Percentiles rank a stretch among this genome's conserved stretches.
Evolutionary conservation across 2,113 vertebrate species (phyloP).

Genomic region (Notarius lentiginosus): DNA sequence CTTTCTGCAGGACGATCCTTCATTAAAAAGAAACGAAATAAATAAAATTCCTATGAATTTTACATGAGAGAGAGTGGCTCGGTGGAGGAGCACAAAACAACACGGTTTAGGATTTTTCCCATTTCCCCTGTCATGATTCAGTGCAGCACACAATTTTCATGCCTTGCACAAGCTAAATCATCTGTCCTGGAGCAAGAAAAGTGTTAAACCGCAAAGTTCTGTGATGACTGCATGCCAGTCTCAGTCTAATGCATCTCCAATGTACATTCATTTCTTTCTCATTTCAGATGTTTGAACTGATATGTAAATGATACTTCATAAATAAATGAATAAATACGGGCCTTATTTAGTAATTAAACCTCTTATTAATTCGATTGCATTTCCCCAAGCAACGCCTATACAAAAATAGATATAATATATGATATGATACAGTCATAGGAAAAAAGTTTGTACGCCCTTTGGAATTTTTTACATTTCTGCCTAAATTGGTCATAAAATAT

Average conservation of each 20-base stretch:
- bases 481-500: no score
- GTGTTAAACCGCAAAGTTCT: background rate
- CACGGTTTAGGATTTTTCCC: constrained; percentile 17
- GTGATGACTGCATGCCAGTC: constrained; percentile 7
- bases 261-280: background rate
- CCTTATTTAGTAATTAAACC: background rate
- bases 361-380: constrained; percentile 10
- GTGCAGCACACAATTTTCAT: background rate
- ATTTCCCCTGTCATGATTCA: constrained; percentile 5
- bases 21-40: background rate
- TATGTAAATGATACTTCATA: background rate
- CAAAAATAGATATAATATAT: background rate
- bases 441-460: no score
- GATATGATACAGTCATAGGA: no score
- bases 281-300: background rate
- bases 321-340: constrained; percentile 14
- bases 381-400: background rate
- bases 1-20: background rate
- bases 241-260: constrained; percentile 7
- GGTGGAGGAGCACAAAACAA: background rate
- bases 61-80: background rate
- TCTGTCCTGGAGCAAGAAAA: constrained; percentile 7
- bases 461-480: no score
- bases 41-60: constrained; percentile 5
- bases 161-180: constrained; percentile 10